Evolutionary conservation across 2,113 vertebrate genomes (phyloP).

Genomic region (Okapia johnstoni): DNA sequence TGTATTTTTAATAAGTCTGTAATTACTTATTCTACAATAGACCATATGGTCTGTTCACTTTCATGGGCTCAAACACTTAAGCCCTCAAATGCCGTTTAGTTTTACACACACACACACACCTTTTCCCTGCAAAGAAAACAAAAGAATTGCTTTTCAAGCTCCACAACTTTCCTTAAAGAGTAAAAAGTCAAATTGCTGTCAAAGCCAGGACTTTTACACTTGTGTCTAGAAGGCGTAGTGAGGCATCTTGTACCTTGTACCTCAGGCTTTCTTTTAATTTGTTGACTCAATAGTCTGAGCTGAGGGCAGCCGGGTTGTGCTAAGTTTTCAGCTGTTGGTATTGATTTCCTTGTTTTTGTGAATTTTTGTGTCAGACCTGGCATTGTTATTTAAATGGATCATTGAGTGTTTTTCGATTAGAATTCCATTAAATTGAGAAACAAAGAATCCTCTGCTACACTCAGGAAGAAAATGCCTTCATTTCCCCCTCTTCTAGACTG

Average conservation of each 20-base stretch:
- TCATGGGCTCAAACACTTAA: slow-evolving; percentile 80
- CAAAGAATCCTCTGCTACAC: slow-evolving; percentile 66
- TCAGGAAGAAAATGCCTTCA: slow-evolving; percentile 18
- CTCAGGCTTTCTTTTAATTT: slow-evolving; percentile 54
- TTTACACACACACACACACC: slow-evolving; percentile 29
- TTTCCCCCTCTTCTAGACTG: neutral
- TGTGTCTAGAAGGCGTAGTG: slow-evolving; percentile 67
- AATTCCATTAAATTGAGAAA: slow-evolving; percentile 68
- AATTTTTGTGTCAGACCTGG: slow-evolving; percentile 48
- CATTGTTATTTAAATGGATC: slow-evolving; percentile 76
- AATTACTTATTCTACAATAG: slow-evolving; percentile 83
- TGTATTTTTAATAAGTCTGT: slow-evolving; percentile 84
- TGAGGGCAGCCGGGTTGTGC: slow-evolving; percentile 64
- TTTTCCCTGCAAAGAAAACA: slow-evolving; percentile 68
- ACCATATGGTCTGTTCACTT: slow-evolving; percentile 82
- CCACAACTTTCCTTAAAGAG: slow-evolving; percentile 75
- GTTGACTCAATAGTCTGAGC: slow-evolving; percentile 61
- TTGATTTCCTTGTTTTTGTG: slow-evolving; percentile 66
- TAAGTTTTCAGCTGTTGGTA: slow-evolving; percentile 69
- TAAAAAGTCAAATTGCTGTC: slow-evolving; percentile 73
- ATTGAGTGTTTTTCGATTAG: slow-evolving; percentile 43
- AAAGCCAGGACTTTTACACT: slow-evolving; percentile 75
- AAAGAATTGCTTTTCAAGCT: slow-evolving; percentile 71
- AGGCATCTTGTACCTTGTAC: slow-evolving; percentile 43
- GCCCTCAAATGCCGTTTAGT: slow-evolving; percentile 74